These are phyloP conservation scores for Entomobrya proxima DNA, from an alignment of 2,888 invertebrate genomes.

Conservation along the genomic window DNA sequence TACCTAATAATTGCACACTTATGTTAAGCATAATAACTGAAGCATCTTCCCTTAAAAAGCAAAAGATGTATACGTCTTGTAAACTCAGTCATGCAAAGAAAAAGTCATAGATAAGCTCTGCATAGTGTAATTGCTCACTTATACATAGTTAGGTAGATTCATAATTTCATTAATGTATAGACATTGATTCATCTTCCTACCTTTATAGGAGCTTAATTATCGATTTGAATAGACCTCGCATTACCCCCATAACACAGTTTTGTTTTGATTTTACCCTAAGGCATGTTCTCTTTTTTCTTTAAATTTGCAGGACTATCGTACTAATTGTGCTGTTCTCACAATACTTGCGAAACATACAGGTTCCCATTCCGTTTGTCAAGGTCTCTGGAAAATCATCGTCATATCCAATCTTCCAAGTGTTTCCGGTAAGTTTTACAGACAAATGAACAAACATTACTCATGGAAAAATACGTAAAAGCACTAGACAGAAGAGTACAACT, in stretches of 20 bases:
- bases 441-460: not conserved
- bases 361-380: constrained; percentile 80
- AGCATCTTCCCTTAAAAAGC: not conserved
- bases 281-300: no score
- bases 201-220: no score
- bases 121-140: no score
- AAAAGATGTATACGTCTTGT: not conserved
- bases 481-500: no score
- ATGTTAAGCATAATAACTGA: constrained; percentile 9
- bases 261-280: no score
- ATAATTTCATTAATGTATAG: no score
- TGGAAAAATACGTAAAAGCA: no score
- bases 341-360: constrained; percentile 83
- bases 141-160: no score
- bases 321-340: constrained; percentile 89
- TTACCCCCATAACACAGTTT: no score
- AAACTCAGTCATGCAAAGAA: not conserved
- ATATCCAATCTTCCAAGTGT: constrained; percentile 68
- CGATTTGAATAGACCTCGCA: no score
- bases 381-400: constrained; percentile 52
- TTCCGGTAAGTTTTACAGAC: constrained; percentile 64
- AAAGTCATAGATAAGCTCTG: not conserved
- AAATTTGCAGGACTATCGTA: constrained; percentile 84
- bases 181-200: no score
- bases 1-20: not conserved